Evolutionary conservation across 2,113 vertebrate genomes (phyloP), one percentile per base, ranked within the genome.

Genomic region (Galbula dea): DNA sequence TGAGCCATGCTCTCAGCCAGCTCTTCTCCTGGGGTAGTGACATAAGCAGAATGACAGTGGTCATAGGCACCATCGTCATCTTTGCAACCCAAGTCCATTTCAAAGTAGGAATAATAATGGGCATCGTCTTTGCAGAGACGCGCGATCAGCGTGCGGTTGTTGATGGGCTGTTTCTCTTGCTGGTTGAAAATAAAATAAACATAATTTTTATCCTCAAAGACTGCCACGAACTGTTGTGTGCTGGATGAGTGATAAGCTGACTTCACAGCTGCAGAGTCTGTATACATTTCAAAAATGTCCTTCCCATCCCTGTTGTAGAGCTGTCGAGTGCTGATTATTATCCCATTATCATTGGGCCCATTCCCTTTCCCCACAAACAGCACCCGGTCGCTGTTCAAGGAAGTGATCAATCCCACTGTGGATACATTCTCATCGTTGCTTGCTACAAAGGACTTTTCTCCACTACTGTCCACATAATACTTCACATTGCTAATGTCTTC

Each of bases 171-270:
- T 32, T 97, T 96, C 72, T 98, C 98, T 32, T 98, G 97, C 39
- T 98, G 98, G 36, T 99, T 99, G 96, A 99, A 99, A 95, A 99
- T 96, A 92, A 99, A 99, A 96, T 99, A 99, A 66, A 99, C 97
- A 5, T 98, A 98, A 16, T 27, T 69, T 27, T 91, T 77, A 4
- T 99, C 97, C 90, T 99, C 98, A 74, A 99, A 99, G 76, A 97
- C 98, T 7, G 92, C 97, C 96, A 94, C 97, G 24, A 98, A 98
- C 55, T 98, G 97, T 79, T 98, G 98, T 9, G 98, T 98, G 98
- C 51, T 98, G 95, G 95, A 96, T 65, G 76, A 98, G 91, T 84
- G 98, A 97, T 86, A 98, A 66, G 97, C 98, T 86, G 93, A 98
- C 95, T 98, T 99, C 97, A 95, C 99, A 96, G 71, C 97, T 94